Conservation (phyloP, 2,888 invertebrate species). For the Acleris cristana region DNA sequence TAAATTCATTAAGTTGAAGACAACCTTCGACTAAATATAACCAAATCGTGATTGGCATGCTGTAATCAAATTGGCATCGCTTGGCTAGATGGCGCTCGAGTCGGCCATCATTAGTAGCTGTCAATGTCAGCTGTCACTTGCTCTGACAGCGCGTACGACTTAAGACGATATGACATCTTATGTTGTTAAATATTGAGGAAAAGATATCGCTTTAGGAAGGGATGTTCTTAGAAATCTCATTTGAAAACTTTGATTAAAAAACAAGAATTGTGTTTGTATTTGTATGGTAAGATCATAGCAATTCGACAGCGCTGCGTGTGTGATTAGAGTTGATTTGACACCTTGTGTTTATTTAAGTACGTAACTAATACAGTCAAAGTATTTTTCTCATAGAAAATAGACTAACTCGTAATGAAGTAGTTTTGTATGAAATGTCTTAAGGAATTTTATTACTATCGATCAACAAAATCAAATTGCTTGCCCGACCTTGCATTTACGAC, state of each 20-base stretch:
- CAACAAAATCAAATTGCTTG: no score
- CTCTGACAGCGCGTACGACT: constrained; percentile 37
- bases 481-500: no score
- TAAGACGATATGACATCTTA: constrained; percentile 39
- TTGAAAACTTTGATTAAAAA: no score
- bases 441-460: no score
- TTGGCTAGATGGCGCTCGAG: constrained; percentile 51
- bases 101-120: constrained; percentile 58
- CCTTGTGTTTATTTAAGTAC: no score
- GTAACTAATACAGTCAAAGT: no score
- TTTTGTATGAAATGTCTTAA: no score
- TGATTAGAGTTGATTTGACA: no score
- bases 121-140: constrained; percentile 53
- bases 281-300: no score
- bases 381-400: no score
- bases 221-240: neutral
- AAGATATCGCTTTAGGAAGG: constrained; percentile 6
- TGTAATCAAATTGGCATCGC: constrained; percentile 41
- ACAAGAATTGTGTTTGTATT: neutral
- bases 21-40: constrained; percentile 33
- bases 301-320: no score
- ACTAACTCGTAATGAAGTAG: no score
- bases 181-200: constrained; percentile 8
- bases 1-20: constrained; percentile 19
- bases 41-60: constrained; percentile 33